Base-by-base conservation (phyloP, 1,140 invertebrate species). In the Caenorhabditis tropicalis region DNA sequence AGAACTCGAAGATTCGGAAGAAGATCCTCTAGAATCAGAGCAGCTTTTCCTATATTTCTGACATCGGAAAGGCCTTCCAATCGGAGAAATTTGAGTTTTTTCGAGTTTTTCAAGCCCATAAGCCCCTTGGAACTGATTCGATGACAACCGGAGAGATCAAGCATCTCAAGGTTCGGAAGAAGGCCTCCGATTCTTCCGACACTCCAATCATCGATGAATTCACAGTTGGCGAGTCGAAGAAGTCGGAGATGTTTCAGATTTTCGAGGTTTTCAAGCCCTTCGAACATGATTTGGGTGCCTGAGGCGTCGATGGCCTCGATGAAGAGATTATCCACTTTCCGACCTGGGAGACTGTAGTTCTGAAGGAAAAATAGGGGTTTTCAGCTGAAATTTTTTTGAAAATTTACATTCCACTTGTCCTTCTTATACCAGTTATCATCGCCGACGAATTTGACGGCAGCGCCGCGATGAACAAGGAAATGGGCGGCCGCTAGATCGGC, bases 161-260 rank as follows among this genome's bases (percentile, higher is more conserved):
- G 91, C 85, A 95, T 93, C 88, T 95, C 93, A 27, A 96, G 88
- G 19, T 93, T 90, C 70, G 89, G 91, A 84, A 93, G 94, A n/a
- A 93, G 91, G 48, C 92, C 91, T 7, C 88, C 90, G 33, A 95
- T 91, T 85, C 93, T 92, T 89, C 95, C 94, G 74, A 96, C 85
- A 84, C 93, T 94, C 94, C 95, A 96, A 89, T 96, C 95, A 92
- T 96, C 94, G 80, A 96, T 92, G 51, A 92, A 87, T 58, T 90
- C 87, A 86, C 94, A 94, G 79, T 93, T 92, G 86, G 91, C 92
- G 33, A 96, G 92, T 85, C 93, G 94, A 0, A 95, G 88, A 92
- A 94, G 94, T 88, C 93, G 94, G 0, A 96, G 86, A 56, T 93
- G 90, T 33, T 91, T 86, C 16, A 96, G 91, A 82, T 91, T 87